Conservation (phyloP, 1,140 invertebrate species). For the Temnothorax nylanderi region DNA sequence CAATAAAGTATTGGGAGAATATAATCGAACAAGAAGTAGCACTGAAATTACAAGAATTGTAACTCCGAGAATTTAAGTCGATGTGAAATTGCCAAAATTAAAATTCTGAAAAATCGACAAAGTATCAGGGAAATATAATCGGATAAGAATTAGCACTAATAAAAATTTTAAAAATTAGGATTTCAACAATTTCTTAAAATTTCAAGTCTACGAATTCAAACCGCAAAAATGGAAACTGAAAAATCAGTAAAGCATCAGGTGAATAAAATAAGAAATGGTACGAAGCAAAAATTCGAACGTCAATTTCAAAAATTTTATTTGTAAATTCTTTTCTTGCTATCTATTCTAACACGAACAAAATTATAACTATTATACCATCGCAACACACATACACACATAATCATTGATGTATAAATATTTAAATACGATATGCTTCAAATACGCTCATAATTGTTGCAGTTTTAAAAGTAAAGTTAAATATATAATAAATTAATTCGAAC, state of each 20-base stretch:
- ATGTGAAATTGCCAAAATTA: not conserved
- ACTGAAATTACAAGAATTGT: too few species aligned
- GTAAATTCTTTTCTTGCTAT: not conserved
- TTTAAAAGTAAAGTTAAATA: not conserved
- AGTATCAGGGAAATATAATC: not conserved
- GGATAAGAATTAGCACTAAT: not conserved
- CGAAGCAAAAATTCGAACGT: not conserved
- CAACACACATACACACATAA: not conserved
- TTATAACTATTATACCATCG: not conserved
- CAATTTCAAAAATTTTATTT: slow-evolving; percentile 4
- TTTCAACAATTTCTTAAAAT: not conserved
- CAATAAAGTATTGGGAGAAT: too few species aligned
- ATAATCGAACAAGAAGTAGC: too few species aligned
- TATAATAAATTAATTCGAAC: not conserved
- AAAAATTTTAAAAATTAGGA: not conserved
- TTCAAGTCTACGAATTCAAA: not conserved
- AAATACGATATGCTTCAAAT: not conserved
- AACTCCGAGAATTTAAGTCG: too few species aligned
- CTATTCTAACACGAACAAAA: not conserved
- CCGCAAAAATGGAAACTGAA: not conserved
- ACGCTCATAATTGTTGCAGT: not conserved
- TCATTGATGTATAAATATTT: slow-evolving; percentile 3
- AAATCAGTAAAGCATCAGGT: not conserved
- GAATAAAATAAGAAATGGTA: not conserved
- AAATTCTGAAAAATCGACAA: not conserved